Base-by-base conservation (phyloP, 2,797 vertebrate genomes). In the Cheirogaleus major region DNA sequence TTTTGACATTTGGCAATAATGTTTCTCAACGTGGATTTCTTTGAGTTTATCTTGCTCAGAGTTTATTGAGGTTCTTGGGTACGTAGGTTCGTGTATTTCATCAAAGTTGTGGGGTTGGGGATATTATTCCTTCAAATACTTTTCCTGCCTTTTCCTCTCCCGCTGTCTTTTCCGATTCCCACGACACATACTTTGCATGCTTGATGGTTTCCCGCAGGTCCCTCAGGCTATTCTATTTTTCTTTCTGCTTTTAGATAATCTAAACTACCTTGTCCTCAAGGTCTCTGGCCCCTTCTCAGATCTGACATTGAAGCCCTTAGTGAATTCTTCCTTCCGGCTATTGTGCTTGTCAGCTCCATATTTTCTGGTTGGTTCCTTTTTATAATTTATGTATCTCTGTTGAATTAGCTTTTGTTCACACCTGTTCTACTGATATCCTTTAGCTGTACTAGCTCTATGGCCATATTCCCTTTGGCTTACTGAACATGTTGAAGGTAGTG, bases 111-210 rank as follows among this genome's bases (percentile, higher is more conserved):
- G 32, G 41, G 30, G 10, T 4, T 80, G 18, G n/a, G 48, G 32
- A n/a, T 27, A 59, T 10, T 45, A 45, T 20, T 69, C 22, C 22
- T 45, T 81, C 76, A 45, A 20, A 32, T 17, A 25, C 5, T 3
- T 15, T n/a, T n/a, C 9, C 30, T 23, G 22, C 2, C 52, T 4
- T 48, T 30, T 82, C 30, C 41, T 50, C 45, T 61, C 70, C 45
- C 41, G 12, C 27, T 41, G 75, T 32, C 41, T 59, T 45, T 55
- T 18, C 1, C 17, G 18, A 38, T 0, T 22, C 41, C 52, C 12
- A 0, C 0, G 18, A 22, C 5, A 43, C 10, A 32, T 1, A 1
- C 27, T 5, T 5, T 20, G 52, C 18, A 2, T 4, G 1, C 32
- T 35, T 15, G 7, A 38, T 0, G 65, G 65, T 20, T 25, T 5